These are phyloP conservation scores for Augochlora pura DNA, from an alignment of 1,140 invertebrate genomes.

Conservation along the genomic window DNA sequence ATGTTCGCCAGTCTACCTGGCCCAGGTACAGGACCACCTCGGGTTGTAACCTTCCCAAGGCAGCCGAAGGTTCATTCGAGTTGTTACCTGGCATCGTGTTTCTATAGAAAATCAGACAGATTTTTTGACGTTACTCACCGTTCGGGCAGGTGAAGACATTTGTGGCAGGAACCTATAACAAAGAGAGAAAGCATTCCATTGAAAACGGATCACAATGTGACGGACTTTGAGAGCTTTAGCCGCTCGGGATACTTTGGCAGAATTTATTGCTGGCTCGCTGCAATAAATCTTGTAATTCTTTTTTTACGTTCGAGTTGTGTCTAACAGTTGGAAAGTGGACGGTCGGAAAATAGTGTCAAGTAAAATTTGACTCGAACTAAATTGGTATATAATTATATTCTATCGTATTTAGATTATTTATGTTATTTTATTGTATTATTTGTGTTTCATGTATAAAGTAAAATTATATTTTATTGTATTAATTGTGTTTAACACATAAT, in stretches of 20 bases:
- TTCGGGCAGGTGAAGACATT: constrained; percentile 85
- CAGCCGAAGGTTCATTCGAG: background rate
- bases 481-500: no score
- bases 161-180: constrained; percentile 81
- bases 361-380: no score
- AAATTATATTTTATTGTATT: no score
- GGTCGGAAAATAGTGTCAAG: no score
- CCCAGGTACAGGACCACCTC: constrained; percentile 8
- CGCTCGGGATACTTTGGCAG: background rate
- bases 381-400: no score
- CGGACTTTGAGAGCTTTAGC: background rate
- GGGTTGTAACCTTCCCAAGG: constrained; percentile 31
- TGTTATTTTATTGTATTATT: no score
- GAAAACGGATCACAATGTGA: background rate
- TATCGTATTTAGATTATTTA: no score
- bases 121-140: constrained; percentile 79
- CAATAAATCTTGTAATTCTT: background rate
- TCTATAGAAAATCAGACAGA: background rate
- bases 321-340: background rate
- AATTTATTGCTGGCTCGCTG: background rate
- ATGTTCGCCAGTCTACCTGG: constrained; percentile 11
- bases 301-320: background rate
- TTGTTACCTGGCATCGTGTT: background rate
- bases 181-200: constrained; percentile 32
- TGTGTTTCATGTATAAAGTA: no score